Percentiles rank a stretch among this genome's conserved stretches.
These are phyloP conservation scores for Tolmerus cingulatus DNA, from an alignment of 2,888 invertebrate species.

Conservation along the genomic window DNA sequence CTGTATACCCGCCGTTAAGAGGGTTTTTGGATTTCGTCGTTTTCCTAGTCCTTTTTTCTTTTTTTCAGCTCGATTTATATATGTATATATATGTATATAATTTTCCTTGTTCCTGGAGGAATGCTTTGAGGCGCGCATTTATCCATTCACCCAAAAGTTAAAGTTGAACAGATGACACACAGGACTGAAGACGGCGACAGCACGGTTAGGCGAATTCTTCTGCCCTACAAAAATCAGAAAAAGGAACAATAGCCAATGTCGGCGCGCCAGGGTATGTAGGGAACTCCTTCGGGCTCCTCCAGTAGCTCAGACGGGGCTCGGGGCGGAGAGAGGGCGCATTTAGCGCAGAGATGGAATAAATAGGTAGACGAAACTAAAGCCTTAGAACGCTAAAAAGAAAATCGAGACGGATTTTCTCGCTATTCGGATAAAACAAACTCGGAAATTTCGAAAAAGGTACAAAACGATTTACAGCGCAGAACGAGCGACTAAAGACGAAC, in stretches of 20 bases:
- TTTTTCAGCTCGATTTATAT: not conserved
- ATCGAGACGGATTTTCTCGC: slow-evolving; percentile 21
- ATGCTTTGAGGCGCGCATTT: slow-evolving; percentile 29
- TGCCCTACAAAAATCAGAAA: slow-evolving; percentile 3
- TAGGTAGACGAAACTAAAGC: slow-evolving; percentile 28
- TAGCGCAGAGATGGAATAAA: slow-evolving; percentile 29
- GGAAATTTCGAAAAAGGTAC: slow-evolving; percentile 10
- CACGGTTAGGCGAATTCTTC: not conserved
- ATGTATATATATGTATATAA: not conserved
- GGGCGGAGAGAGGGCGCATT: not conserved
- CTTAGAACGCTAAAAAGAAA: slow-evolving; percentile 2
- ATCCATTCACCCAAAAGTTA: slow-evolving; percentile 40
- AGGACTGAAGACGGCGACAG: slow-evolving; percentile 21
- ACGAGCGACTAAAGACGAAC: slow-evolving; percentile 22
- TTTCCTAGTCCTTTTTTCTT: slow-evolving; percentile 1
- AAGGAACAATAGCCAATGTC: slow-evolving; percentile 30
- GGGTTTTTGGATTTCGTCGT: slow-evolving; percentile 18
- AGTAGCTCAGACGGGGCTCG: not conserved
- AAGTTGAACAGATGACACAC: slow-evolving; percentile 43
- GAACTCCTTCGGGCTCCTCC: not conserved
- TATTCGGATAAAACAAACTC: slow-evolving; percentile 14
- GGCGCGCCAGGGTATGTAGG: not conserved
- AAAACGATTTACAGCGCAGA: not conserved
- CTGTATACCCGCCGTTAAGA: slow-evolving; percentile 10
- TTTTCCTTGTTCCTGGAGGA: not conserved